A percentile compares a stretch with the other conserved stretches of the same genome.
Evolutionary conservation across 2,888 invertebrate genomes (phyloP).

Genomic region (Xestoiulus laeticollis): DNA sequence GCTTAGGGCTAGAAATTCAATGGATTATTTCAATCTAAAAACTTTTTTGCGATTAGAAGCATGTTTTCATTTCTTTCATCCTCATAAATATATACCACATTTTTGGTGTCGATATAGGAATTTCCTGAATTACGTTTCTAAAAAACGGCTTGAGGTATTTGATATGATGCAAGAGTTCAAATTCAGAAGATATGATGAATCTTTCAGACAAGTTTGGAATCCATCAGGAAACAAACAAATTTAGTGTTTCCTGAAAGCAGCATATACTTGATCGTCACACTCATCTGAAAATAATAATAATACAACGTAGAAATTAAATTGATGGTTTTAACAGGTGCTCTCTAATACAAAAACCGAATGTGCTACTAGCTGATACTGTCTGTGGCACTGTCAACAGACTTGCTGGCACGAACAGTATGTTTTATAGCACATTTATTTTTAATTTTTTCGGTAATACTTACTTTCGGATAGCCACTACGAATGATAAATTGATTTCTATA

Average conservation of each 20-base stretch:
- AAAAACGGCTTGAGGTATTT: neutral
- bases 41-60: no score
- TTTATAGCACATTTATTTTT: no score
- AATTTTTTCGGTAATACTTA: neutral
- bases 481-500: neutral
- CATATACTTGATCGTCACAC: neutral
- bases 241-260: neutral
- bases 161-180: neutral
- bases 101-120: neutral
- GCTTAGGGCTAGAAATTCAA: neutral
- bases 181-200: neutral
- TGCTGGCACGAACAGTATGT: no score
- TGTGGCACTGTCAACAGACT: neutral
- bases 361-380: neutral
- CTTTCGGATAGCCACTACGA: neutral
- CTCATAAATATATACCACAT: neutral
- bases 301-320: no score
- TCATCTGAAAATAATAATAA: neutral
- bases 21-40: no score
- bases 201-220: neutral
- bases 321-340: no score
- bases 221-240: neutral
- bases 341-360: no score
- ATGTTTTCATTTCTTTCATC: no score
- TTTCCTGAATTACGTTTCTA: neutral